Conservation (phyloP, 2,888 invertebrate species). For the Microplitis deprimator region DNA sequence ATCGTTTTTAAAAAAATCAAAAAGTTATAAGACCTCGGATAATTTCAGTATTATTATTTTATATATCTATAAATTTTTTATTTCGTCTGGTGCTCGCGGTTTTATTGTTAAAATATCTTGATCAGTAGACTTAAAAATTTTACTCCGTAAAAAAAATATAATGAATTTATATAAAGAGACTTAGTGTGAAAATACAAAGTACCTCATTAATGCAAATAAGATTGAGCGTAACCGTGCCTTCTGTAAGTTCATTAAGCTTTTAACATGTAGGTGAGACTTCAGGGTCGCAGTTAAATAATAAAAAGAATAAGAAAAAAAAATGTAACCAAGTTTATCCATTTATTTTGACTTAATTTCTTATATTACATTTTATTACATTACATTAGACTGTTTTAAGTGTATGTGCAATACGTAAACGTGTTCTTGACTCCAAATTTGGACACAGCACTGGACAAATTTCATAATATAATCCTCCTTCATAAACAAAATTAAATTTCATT, state of each 20-base stretch:
- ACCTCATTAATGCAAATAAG: conserved; percentile 54
- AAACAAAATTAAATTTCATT: background rate
- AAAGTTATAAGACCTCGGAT: no score
- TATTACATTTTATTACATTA: background rate
- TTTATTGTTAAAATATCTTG: background rate
- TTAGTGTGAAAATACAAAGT: conserved; percentile 51
- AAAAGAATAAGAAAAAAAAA: no score
- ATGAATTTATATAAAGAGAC: background rate
- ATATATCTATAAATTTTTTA: no score
- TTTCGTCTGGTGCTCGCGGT: no score
- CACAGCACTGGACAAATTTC: conserved; percentile 30
- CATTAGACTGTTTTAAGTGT: background rate
- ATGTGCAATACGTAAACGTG: background rate
- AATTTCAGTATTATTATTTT: no score
- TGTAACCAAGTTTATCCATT: background rate
- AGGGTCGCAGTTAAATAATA: conserved; percentile 1
- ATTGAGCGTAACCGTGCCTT: conserved; percentile 39
- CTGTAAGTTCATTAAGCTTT: conserved; percentile 26
- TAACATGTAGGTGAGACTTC: conserved; percentile 16
- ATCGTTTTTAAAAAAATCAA: no score
- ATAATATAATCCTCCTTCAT: conserved; percentile 11
- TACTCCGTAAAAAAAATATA: background rate
- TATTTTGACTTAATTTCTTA: conserved; percentile 3
- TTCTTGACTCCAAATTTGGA: conserved; percentile 31
- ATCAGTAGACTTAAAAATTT: background rate